Percentiles rank a stretch among this genome's conserved stretches.
phyloP scores from a whole-genome alignment of 2,113 vertebrate genomes.

The Peucedramus taeniatus region DNA sequence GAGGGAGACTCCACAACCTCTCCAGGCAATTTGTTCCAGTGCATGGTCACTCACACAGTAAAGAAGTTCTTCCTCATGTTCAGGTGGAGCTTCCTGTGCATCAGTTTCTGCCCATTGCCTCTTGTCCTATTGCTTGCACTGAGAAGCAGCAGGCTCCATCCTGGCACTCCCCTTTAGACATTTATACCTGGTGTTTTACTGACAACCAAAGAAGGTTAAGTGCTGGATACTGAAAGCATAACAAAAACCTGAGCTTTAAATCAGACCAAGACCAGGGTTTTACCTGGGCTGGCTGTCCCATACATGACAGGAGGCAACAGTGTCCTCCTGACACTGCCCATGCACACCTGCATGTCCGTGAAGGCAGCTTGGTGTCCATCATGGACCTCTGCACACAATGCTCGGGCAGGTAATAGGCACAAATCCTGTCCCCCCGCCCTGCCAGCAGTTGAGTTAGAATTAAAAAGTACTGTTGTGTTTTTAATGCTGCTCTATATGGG shows the following conservation, averaged over 20 bases:
- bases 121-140: not conserved
- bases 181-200: not conserved
- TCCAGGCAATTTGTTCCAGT: not conserved
- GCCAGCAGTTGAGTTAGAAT: not conserved
- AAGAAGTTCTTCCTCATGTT: not conserved
- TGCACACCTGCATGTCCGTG: fast-evolving
- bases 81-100: not conserved
- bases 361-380: not conserved
- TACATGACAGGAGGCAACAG: fast-evolving
- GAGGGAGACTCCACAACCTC: not conserved
- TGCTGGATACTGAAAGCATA: not conserved
- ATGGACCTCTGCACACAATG: not conserved
- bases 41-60: not conserved
- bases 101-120: not conserved
- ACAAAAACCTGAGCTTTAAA: not conserved
- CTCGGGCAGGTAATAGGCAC: not conserved
- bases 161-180: not conserved
- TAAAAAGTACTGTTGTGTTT: not conserved
- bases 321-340: fast-evolving
- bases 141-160: not conserved
- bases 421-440: not conserved
- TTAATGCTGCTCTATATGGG: not conserved
- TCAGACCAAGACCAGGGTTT: not conserved
- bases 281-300: fast-evolving
- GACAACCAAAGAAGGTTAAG: not conserved